Evolutionary conservation across 2,113 vertebrate genomes (phyloP), one percentile per base, ranked within the genome.

Genomic region (Pardalotus punctatus): DNA sequence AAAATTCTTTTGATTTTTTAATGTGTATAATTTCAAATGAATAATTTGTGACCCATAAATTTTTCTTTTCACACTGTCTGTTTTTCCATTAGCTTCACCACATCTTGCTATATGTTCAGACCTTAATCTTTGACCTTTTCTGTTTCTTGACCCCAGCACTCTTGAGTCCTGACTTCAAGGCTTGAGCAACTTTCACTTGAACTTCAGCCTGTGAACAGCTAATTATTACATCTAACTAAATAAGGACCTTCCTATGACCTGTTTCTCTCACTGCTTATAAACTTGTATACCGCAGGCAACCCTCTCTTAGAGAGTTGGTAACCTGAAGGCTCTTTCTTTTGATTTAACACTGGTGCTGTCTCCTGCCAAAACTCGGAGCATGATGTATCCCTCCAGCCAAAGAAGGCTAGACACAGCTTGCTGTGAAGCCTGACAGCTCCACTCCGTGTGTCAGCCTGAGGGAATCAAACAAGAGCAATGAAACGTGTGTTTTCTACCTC

Each of bases 351-450:
- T 28, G 51, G 23, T 42, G 22, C 33, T 81, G 31, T 85, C 17
- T 90, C 28, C 58, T 90, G 88, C 79, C 80, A 81, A 95, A 91
- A 84, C 50, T 66, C 38, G 61, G 54, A 69, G 31, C 12, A 18
- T 1, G 2, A 74, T 87, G 28, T 78, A 31, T 95, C 31, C 54
- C 47, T 94, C 31, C 76, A 92, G 90, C 71, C 85, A 86, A 67
- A 81, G 56, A 64, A 60, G 47, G 60, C 93, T 86, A 92, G 92
- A 91, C 9, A 1, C 79, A 92, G 85, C 93, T 95, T 95, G 94
- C 71, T 2, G 3, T 70, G 60, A 67, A 95, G 71, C 62, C 79
- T 93, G 67, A 78, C 90, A 88, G 0, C 64, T 70, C 69, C 51
- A 31, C 53, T 71, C 71, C 35, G 9, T 74, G 88, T 93, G 82